Conservation (phyloP, 2,888 invertebrate species). For the Teleogryllus oceanicus region DNA sequence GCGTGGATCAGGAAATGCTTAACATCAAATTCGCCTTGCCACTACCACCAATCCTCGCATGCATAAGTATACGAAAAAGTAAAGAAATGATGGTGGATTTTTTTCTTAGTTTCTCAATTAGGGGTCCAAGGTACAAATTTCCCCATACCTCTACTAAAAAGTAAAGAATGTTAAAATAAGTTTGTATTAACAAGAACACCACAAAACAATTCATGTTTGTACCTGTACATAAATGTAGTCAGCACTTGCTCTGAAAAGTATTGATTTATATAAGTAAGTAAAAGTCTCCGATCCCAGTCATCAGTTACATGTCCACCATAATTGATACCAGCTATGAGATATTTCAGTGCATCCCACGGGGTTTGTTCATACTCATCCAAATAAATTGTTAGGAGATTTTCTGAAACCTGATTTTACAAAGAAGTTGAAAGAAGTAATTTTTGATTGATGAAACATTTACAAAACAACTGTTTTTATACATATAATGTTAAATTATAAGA, state of each 20-base stretch:
- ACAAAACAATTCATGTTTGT: constrained; percentile 27
- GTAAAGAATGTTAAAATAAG: no score
- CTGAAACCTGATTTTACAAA: constrained; percentile 61
- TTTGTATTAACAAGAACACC: no score
- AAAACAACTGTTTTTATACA: background rate
- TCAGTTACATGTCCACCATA: constrained; percentile 84
- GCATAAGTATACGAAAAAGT: no score
- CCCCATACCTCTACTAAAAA: no score
- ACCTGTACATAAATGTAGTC: constrained; percentile 63
- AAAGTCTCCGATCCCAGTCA: constrained; percentile 69
- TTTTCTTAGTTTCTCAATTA: no score
- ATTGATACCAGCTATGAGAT: constrained; percentile 82
- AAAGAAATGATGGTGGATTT: no score
- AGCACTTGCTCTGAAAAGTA: constrained; percentile 72
- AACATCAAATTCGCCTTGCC: no score
- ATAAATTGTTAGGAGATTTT: constrained; percentile 77
- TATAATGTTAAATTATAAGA: background rate
- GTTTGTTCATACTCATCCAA: constrained; percentile 78
- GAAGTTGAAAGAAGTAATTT: background rate
- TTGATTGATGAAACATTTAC: background rate
- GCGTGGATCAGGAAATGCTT: no score
- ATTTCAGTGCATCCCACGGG: constrained; percentile 87
- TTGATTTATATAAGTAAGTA: constrained; percentile 79
- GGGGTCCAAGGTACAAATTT: no score
- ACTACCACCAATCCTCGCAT: no score